Evolutionary conservation across 2,797 vertebrate species (phyloP), one percentile per base, ranked within the genome.

Genomic region (Leuciscus waleckii): DNA sequence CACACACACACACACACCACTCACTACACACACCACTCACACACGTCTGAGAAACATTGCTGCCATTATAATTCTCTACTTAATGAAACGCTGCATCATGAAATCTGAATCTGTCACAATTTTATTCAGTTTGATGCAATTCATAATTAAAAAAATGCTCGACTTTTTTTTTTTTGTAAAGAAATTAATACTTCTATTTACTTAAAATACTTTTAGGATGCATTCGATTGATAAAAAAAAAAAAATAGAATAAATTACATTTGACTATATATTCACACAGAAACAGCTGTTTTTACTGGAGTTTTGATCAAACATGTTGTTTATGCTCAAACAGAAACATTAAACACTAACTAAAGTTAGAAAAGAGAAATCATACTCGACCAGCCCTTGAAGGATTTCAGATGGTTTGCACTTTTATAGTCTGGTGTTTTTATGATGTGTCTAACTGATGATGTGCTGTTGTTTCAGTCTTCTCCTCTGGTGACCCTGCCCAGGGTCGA

Each of bases 401-500:
- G 10, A 13, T 13, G 9, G 35, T 41, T n/a, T 74, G 39, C 51
- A 21, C 26, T 29, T 5, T 35, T 39, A n/a, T 79, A 32, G 65
- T 35, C 46, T 32, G 7, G 9, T 35, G 21, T 29, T 54, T 32
- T 7, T 19, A 2, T 61, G 5, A 49, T 51, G 46, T 5, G 46
- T 49, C 5, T 49, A 49, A 49, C 46, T 3, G 46, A 17, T 43
- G 41, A 43, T 82, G 29, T 80, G 16, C 88, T 94, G 88, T 93
- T 69, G 87, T 95, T 96, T 91, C 93, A 98, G 97, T 91, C 92
- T 0, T 91, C 93, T 21, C 83, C 91, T 90, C 91, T 94, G 85
- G 84, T 92, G 89, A 94, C 93, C 85, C 91, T 96, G 63, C 96
- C 97, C 56, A 93, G 91, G 88, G 96, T 97, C 88, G 95, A 98